Conservation (phyloP, 2,113 vertebrate species). For the Nibea albiflora region DNA sequence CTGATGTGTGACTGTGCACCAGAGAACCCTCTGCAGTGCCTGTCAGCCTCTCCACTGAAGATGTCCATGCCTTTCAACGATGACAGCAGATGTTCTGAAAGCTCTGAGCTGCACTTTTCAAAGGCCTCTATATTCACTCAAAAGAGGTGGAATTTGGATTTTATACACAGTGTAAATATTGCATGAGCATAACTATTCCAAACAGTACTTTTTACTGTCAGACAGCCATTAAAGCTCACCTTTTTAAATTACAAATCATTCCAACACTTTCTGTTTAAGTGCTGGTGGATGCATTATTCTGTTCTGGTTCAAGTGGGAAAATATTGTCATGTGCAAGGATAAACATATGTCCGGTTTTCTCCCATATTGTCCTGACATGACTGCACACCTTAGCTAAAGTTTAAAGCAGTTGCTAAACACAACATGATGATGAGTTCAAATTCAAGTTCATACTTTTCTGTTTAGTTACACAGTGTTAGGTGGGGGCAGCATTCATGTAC, state of each 20-base stretch:
- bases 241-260: no score
- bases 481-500: no score
- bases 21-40: not conserved
- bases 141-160: not conserved
- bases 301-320: not conserved
- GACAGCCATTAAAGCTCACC: not conserved
- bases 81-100: not conserved
- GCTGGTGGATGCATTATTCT: not conserved
- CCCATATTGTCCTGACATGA: not conserved
- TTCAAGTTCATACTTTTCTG: no score
- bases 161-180: not conserved
- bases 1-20: constrained; percentile 14
- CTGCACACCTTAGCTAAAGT: not conserved
- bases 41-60: not conserved
- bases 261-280: not conserved
- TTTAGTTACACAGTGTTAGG: no score
- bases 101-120: not conserved
- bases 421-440: not conserved
- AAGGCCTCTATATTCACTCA: not conserved
- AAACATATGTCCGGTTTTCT: not conserved
- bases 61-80: constrained; percentile 7
- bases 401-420: not conserved
- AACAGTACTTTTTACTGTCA: not conserved
- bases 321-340: not conserved
- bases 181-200: not conserved